These are phyloP conservation scores for Formicarius rufipectus DNA, from an alignment of 2,113 vertebrate species.

Conservation along the genomic window DNA sequence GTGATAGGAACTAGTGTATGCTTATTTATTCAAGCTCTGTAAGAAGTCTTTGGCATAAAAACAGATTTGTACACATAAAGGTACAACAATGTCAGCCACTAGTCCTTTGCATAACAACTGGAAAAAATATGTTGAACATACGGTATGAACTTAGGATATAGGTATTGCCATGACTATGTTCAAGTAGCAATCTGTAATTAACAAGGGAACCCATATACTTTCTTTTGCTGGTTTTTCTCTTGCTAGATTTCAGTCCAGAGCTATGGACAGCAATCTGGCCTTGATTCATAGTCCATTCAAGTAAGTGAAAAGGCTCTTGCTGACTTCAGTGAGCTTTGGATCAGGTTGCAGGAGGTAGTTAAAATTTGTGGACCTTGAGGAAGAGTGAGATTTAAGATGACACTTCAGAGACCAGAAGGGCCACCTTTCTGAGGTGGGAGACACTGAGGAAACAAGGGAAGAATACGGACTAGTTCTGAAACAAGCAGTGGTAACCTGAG, in stretches of 20 bases:
- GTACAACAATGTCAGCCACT: neutral
- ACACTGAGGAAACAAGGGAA: neutral
- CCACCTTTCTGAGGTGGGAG: neutral
- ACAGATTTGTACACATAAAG: neutral
- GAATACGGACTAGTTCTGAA: neutral
- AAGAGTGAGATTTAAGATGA: neutral
- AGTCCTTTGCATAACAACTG: neutral
- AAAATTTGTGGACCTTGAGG: slow-evolving; percentile 4
- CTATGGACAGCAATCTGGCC: neutral
- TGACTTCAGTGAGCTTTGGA: neutral
- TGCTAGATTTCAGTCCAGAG: neutral
- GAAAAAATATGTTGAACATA: neutral
- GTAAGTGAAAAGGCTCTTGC: neutral
- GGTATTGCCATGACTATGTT: neutral
- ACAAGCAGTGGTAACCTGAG: neutral
- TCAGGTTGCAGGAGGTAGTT: neutral
- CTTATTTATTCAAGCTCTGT: neutral
- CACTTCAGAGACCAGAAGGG: neutral
- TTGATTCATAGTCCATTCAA: neutral
- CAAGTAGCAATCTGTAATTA: neutral
- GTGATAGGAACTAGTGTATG: neutral
- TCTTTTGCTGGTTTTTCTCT: neutral
- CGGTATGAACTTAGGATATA: neutral
- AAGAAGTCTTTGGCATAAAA: neutral
- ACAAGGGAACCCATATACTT: neutral